Percentiles rank a stretch among this genome's conserved stretches.
These are phyloP conservation scores for Sebastes vulpes DNA, from an alignment of 2,797 vertebrate species.

Conservation along the genomic window DNA sequence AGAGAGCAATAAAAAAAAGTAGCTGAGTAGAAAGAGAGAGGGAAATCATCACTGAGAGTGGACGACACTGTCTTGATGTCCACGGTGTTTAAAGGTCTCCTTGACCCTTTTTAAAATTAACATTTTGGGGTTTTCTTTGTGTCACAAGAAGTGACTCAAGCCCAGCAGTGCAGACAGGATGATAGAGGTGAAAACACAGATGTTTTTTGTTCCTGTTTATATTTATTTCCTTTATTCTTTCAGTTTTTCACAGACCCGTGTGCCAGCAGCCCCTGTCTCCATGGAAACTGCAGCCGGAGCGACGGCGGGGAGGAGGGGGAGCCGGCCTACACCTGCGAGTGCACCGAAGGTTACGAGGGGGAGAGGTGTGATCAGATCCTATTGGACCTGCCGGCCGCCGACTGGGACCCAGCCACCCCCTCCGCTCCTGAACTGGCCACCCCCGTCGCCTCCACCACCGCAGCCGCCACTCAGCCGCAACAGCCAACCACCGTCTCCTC, in stretches of 20 bases:
- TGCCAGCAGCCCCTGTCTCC: slow-evolving; percentile 95
- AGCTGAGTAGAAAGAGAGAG: slow-evolving; percentile 6
- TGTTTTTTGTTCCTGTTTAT: slow-evolving; percentile 26
- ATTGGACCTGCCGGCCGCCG: slow-evolving; percentile 72
- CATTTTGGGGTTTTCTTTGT: neutral
- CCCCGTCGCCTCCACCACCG: slow-evolving; percentile 72
- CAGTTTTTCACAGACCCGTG: slow-evolving; percentile 95
- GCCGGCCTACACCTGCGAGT: slow-evolving; percentile 90
- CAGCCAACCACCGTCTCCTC: slow-evolving; percentile 70
- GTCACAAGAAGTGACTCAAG: neutral
- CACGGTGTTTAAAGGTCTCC: neutral
- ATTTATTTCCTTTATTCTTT: slow-evolving; percentile 53
- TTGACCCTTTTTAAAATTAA: neutral
- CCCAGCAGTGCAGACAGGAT: neutral
- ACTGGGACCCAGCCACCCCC: slow-evolving; percentile 77
- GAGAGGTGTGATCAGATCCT: slow-evolving; percentile 87
- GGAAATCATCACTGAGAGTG: slow-evolving; percentile 9
- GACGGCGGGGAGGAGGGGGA: slow-evolving; percentile 67
- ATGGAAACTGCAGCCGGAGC: slow-evolving; percentile 95
- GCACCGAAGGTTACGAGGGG: slow-evolving; percentile 90
- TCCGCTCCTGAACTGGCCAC: slow-evolving; percentile 83
- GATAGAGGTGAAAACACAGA: neutral
- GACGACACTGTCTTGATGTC: neutral
- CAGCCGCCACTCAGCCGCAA: slow-evolving; percentile 75
- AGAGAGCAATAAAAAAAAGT: slow-evolving; percentile 37